A percentile compares a stretch with the other conserved stretches of the same genome.
These are phyloP conservation scores for Laticauda laticaudata DNA, from an alignment of 2,113 vertebrate genomes.

Conservation along the genomic window DNA sequence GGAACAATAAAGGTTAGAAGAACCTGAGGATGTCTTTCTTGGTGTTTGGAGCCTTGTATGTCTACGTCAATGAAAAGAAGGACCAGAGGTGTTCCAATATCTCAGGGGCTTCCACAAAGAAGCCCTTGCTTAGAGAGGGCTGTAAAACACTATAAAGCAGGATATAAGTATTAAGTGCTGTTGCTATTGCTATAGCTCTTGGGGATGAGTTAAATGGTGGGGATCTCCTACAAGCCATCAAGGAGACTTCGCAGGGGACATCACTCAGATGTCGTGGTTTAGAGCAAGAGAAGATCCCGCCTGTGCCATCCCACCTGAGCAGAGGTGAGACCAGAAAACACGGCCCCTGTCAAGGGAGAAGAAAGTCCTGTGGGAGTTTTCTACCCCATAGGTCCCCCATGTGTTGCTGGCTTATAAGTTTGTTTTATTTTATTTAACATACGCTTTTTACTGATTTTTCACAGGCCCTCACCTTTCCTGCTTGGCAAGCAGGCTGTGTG, in stretches of 20 bases:
- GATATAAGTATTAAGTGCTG: too few species aligned
- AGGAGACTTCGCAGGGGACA: neutral
- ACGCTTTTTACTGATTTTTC: neutral
- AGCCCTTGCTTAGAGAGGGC: too few species aligned
- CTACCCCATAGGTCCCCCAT: neutral
- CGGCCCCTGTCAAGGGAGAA: neutral
- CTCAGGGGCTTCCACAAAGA: too few species aligned
- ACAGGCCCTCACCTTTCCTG: neutral
- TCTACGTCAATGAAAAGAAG: too few species aligned
- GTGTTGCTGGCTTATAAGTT: neutral
- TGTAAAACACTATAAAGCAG: too few species aligned
- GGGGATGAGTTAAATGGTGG: neutral
- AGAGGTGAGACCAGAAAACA: neutral
- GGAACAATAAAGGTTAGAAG: too few species aligned
- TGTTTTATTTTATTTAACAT: neutral
- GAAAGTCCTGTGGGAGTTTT: neutral
- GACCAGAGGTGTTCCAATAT: too few species aligned
- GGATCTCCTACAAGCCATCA: neutral
- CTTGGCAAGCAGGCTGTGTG: neutral
- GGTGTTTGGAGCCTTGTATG: too few species aligned
- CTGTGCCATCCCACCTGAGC: neutral
- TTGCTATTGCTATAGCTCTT: neutral
- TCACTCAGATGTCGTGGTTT: too few species aligned
- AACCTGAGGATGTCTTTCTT: too few species aligned
- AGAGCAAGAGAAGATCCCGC: neutral